Percentiles rank a stretch among this genome's conserved stretches.
These are phyloP conservation scores for Drosophila parabipectinata DNA, from an alignment of 1,140 invertebrate genomes.

Conservation along the genomic window DNA sequence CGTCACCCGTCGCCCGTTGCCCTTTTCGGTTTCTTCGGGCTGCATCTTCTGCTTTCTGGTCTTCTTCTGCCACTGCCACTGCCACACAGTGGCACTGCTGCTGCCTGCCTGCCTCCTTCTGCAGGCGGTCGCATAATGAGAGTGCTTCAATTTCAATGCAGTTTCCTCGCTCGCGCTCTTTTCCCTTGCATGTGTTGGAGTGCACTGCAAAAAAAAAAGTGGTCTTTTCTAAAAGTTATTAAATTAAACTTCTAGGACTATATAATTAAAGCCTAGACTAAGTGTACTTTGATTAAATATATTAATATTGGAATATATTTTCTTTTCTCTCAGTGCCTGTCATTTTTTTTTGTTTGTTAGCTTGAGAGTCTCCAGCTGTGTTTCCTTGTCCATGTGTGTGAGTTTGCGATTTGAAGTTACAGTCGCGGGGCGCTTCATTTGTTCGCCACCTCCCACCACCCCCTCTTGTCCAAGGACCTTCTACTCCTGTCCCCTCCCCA, in stretches of 20 bases:
- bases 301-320: neutral
- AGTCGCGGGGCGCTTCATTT: constrained; percentile 51
- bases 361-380: constrained; percentile 30
- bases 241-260: too few species aligned
- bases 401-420: constrained; percentile 47
- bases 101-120: constrained; percentile 14
- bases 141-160: constrained; percentile 63
- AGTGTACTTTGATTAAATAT: too few species aligned
- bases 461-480: neutral
- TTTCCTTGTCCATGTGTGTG: constrained; percentile 11
- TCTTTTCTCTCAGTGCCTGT: neutral
- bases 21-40: constrained; percentile 11
- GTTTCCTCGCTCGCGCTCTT: constrained; percentile 29
- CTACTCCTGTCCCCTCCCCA: neutral
- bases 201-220: neutral
- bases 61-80: neutral
- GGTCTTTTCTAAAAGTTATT: neutral
- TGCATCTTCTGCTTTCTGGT: constrained; percentile 1
- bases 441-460: constrained; percentile 18
- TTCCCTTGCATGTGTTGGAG: constrained; percentile 22
- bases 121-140: constrained; percentile 65
- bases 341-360: constrained; percentile 3
- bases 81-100: too few species aligned
- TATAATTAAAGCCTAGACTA: too few species aligned
- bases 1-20: neutral